Base-by-base conservation (phyloP, 2,113 vertebrate genomes). In the Oreochromis aureus region DNA sequence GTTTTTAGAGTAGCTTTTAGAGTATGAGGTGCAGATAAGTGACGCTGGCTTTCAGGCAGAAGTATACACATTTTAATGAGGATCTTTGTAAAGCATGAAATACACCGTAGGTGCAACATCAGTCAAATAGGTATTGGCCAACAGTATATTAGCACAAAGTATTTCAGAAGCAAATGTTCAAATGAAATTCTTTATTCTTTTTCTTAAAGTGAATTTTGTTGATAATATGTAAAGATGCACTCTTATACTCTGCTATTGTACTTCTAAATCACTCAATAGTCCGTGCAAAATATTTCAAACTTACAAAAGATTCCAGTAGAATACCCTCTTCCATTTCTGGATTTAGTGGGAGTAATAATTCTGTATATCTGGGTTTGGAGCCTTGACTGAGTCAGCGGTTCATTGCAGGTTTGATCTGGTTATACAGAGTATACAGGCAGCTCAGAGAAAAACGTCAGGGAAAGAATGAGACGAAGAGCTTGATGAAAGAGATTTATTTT, bases 401-500 rank as follows among this genome's bases (percentile, higher is more conserved):
- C 88, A 85, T 48, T 81, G 69, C 87, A 73, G 86, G 88, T 86
- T 84, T 92, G 84, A 93, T 92, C 56, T 82, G 83, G 86, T 94
- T 93, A 89, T 69, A 89, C 59, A 53, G 69, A 76, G 83, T 82
- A 83, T 53, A 80, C 85, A 84, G 89, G 83, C 83, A 24, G 89
- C 73, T 87, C 66, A 51, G 73, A 90, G 80, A 88, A 86, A 85
- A 86, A 88, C 11, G 8, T 66, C 80, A 69, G 39, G 78, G 71
- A 89, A 51, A 85, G 86, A 92, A 89, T 71, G 88, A 94, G 87
- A 86, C 58, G 66, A 82, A 88, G 88, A 51, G 85, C 86, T 91
- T 95, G 95, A 95, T 95, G 92, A 95, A 94, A 95, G 90, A 93
- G 90, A 95, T 95, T 95, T 96, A 94, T 95, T 96, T 94, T 87